Conservation (phyloP, 64 coral and sea anemone species). For the Actinia tenebrosa region DNA sequence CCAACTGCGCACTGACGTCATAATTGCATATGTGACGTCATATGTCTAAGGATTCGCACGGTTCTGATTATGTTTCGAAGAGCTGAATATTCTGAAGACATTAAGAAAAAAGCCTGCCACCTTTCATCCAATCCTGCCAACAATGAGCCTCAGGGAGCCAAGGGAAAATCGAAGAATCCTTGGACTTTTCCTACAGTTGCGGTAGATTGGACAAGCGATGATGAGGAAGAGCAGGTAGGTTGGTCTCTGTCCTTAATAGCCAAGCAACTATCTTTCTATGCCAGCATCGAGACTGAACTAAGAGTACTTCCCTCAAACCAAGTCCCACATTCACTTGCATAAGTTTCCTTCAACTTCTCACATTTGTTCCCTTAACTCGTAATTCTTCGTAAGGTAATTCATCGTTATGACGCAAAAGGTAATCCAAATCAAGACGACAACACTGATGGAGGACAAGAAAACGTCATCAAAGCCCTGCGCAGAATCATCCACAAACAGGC, state of each 20-base stretch:
- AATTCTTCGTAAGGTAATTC: background rate
- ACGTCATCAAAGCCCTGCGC: conserved; percentile 12
- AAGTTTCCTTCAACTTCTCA: too few relatives aligned
- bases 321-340: too few relatives aligned
- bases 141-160: background rate
- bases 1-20: background rate
- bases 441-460: background rate
- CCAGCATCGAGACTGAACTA: too few relatives aligned
- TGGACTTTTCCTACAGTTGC: background rate
- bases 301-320: too few relatives aligned
- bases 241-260: background rate
- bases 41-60: background rate
- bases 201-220: background rate
- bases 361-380: too few relatives aligned
- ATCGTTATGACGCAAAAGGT: conserved; percentile 4
- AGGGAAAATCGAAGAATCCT: background rate
- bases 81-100: background rate
- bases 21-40: background rate
- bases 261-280: background rate
- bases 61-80: background rate
- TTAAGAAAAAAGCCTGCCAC: background rate
- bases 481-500: conserved; percentile 14
- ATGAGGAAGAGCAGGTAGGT: background rate
- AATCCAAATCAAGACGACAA: background rate
- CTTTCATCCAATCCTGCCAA: background rate